Base-by-base conservation (phyloP, 2,797 vertebrate genomes). In the Uromys caudimaculatus region DNA sequence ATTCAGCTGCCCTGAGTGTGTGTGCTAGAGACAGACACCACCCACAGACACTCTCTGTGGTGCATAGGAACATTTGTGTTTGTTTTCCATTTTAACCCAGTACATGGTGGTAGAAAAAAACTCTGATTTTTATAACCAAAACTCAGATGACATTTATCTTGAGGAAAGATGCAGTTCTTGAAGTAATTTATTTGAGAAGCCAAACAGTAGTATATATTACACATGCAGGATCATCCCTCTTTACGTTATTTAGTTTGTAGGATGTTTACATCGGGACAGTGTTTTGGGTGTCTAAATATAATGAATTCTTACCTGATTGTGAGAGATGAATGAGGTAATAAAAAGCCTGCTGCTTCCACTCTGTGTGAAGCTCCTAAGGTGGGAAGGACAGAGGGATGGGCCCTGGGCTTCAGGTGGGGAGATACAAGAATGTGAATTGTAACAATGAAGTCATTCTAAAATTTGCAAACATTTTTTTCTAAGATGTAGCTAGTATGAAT, bases 271-370 rank as follows among this genome's bases (percentile, higher is more conserved):
- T 27, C 90, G 60, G 89, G 79, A 92, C 21, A 47, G 54, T 84
- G 52, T 71, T 64, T 95, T 89, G 29, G 86, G 4, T 62, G 81
- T 96, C 11, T 58, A 83, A 92, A 78, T 82, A 64, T 85, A 4
- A 10, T 76, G 5, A 69, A 44, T 85, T 93, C 77, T 86, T 79
- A 67, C 69, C 13, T 84, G 6, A 8, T n/a, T 77, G 6, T 3
- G n/a, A 82, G 52, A 41, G 38, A 64, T 1, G 64, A 24, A 60
- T 62, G 27, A 91, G 9, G 88, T 92, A 41, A 78, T 41, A 17
- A 24, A 78, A 94, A 69, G 75, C 9, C 23, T 50, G 27, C 60
- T 90, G 19, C 13, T 88, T 96, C 64, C 91, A 14, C 50, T 19
- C 4, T 67, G n/a, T 7, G 21, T 77, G 62, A 71, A 84, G 85